phyloP scores from a whole-genome alignment of 2,797 vertebrate genomes.

The Luscinia megarhynchos region DNA sequence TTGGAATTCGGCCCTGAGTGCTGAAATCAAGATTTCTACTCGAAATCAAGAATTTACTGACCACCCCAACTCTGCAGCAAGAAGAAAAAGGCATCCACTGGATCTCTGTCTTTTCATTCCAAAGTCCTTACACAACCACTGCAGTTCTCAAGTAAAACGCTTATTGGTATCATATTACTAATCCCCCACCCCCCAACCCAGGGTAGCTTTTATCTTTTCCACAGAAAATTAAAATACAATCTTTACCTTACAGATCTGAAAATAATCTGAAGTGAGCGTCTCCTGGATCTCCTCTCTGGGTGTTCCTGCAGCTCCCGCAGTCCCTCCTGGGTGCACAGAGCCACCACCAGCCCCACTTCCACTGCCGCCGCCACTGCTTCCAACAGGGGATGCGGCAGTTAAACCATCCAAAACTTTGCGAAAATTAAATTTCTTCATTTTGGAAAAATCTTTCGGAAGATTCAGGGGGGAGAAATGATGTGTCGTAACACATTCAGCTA shows the following conservation, averaged over 20 bases:
- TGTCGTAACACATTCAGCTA: slow-evolving; percentile 56
- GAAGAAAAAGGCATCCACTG: neutral
- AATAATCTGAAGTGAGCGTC: slow-evolving; percentile 93
- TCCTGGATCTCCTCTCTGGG: slow-evolving; percentile 92
- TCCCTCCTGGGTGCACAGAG: slow-evolving; percentile 83
- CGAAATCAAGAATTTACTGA: neutral
- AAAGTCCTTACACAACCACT: slow-evolving; percentile 63
- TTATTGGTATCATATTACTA: neutral
- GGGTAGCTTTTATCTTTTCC: neutral
- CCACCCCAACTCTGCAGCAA: slow-evolving; percentile 13
- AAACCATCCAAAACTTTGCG: slow-evolving; percentile 97
- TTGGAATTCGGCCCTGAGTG: neutral
- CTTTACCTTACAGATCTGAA: slow-evolving; percentile 95
- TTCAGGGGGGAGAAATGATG: neutral
- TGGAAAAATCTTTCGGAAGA: slow-evolving; percentile 67
- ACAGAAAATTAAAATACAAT: neutral
- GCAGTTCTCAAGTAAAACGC: slow-evolving; percentile 31
- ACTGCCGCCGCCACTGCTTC: slow-evolving; percentile 79
- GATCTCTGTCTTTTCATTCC: neutral
- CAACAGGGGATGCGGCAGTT: slow-evolving; percentile 91
- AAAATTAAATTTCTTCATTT: slow-evolving; percentile 97
- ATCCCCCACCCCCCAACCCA: no score
- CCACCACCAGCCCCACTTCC: slow-evolving; percentile 68
- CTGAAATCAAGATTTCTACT: neutral
- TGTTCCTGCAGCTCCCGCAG: slow-evolving; percentile 84